Percentiles rank a stretch among this genome's conserved stretches.
Evolutionary conservation across 2,113 vertebrate species (phyloP).

Genomic region (Rallus limicola): DNA sequence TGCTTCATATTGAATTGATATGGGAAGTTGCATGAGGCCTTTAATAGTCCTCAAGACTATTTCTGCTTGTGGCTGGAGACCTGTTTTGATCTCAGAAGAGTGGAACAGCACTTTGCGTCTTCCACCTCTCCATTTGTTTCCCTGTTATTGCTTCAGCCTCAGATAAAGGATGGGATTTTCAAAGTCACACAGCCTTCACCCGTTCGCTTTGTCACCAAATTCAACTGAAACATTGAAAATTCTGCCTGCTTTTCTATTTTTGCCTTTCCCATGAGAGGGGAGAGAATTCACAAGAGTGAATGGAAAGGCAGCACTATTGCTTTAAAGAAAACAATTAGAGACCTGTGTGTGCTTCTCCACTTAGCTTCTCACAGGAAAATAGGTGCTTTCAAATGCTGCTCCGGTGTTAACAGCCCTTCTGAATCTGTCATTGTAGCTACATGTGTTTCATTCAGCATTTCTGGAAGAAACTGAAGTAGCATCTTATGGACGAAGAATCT

Average conservation of each 20-base stretch:
- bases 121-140: neutral
- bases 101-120: neutral
- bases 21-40: neutral
- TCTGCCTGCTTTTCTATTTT: slow-evolving; percentile 11
- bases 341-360: neutral
- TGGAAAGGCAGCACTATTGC: neutral
- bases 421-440: neutral
- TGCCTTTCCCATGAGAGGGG: neutral
- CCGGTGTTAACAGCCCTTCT: slow-evolving; percentile 40
- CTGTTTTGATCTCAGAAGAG: neutral
- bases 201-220: neutral
- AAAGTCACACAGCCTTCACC: slow-evolving; percentile 31
- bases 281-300: neutral
- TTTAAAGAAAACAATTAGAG: slow-evolving; percentile 35
- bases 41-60: neutral
- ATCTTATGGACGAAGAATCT: slow-evolving; percentile 45
- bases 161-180: slow-evolving; percentile 13
- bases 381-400: slow-evolving; percentile 30
- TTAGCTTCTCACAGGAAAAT: neutral
- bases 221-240: neutral
- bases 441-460: neutral
- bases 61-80: neutral
- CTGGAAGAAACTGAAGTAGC: neutral
- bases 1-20: neutral
- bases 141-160: neutral